Base-by-base conservation (phyloP, 2,888 invertebrate species). In the Leucania comma region DNA sequence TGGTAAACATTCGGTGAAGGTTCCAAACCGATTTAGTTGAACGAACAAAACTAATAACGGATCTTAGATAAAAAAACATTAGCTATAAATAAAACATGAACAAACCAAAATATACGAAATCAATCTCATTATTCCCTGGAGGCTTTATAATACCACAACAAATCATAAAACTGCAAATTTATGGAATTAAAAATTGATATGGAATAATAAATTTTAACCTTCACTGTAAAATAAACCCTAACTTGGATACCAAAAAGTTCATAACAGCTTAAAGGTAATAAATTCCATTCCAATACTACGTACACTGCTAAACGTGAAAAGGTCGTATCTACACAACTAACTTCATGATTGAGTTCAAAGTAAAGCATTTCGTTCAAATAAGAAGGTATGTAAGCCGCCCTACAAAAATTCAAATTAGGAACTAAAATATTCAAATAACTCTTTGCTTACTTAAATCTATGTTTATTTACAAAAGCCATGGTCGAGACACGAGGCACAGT, bases 101-200 rank as follows among this genome's bases (percentile, higher is more conserved):
- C n/a, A 63, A 67, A 71, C 32, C 20, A 26, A 68, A 73, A 65
- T 66, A 63, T 8, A 32, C 58, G 60, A 66, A 73, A 78, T 72
- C 78, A 60, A 82, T 73, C 60, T 72, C 32, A 70, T 71, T 56
- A 72, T 53, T 68, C 20, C n/a, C 53, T 35, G 17, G 8, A 70
- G 68, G 57, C 67, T 59, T 48, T 67, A 46, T 61, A 74, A 69
- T 72, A 50, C 58, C 58, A 26, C 57, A 62, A 70, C 72, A 78
- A 85, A 83, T 85, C 75, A 80, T 71, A 66, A 78, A 72, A 83
- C 74, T 58, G 68, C 74, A 58, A 71, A 83, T 80, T 80, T 83
- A 76, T 72, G 81, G 66, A 72, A 74, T 83, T 62, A 76, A 75
- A 74, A 82, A 72, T 58, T 64, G 35, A 66, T 71, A 61, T 62